Percentiles rank a stretch among this genome's conserved stretches.
These are phyloP conservation scores for Amphipyra tragopoginis DNA, from an alignment of 2,888 invertebrate genomes.

Conservation along the genomic window DNA sequence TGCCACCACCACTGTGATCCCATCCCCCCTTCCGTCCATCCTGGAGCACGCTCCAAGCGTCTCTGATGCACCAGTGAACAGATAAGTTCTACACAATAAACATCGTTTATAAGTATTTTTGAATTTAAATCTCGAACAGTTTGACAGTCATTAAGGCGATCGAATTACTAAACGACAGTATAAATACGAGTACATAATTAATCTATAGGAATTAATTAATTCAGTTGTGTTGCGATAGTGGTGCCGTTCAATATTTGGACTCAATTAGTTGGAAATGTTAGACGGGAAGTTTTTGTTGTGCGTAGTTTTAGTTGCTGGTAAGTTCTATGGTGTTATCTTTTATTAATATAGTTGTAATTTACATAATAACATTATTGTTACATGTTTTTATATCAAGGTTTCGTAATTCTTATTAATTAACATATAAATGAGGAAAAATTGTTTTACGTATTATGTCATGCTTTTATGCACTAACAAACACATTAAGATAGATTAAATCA, in stretches of 20 bases:
- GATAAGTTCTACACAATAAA: constrained; percentile 77
- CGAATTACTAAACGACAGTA: constrained; percentile 21
- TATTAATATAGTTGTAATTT: constrained; percentile 7
- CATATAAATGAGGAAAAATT: too few species aligned
- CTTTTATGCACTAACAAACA: too few species aligned
- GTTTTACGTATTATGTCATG: too few species aligned
- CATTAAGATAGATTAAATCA: too few species aligned
- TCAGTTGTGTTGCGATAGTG: constrained; percentile 55
- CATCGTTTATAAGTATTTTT: constrained; percentile 62
- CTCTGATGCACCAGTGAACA: constrained; percentile 80
- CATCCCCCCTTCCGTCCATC: constrained; percentile 73
- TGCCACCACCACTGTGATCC: constrained; percentile 69
- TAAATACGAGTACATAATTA: constrained; percentile 23
- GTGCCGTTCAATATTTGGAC: constrained; percentile 68
- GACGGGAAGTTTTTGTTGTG: constrained; percentile 81
- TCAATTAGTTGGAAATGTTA: constrained; percentile 84
- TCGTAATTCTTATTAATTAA: too few species aligned
- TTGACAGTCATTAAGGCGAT: constrained; percentile 39
- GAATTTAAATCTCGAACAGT: constrained; percentile 56
- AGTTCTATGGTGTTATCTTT: constrained; percentile 60
- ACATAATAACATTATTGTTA: too few species aligned
- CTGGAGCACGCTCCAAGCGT: constrained; percentile 66
- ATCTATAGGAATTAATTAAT: constrained; percentile 25
- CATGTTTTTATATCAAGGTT: too few species aligned
- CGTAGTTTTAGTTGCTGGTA: constrained; percentile 81